phyloP scores from a whole-genome alignment of 2,113 vertebrate genomes.

The Struthio camelus region DNA sequence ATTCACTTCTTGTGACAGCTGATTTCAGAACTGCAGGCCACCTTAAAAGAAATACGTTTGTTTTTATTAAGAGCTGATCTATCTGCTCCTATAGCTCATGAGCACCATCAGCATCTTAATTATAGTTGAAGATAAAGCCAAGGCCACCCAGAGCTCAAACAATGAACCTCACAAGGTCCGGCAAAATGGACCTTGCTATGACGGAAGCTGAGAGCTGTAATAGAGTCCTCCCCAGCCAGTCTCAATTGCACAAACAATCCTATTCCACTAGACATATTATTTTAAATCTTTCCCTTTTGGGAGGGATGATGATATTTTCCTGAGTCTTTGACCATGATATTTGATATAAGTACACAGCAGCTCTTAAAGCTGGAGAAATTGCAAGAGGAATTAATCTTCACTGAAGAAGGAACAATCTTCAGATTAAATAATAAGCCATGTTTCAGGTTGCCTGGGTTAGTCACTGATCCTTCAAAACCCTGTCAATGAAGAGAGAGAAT shows the following conservation, averaged over 20 bases:
- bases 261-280: neutral
- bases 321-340: neutral
- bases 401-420: neutral
- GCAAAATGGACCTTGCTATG: neutral
- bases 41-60: neutral
- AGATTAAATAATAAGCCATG: neutral
- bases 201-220: neutral
- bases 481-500: neutral
- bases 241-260: neutral
- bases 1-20: neutral
- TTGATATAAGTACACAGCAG: neutral
- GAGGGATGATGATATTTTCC: neutral
- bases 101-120: neutral
- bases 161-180: neutral
- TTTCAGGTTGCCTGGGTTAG: neutral
- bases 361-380: neutral
- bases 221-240: neutral
- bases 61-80: neutral
- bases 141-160: neutral
- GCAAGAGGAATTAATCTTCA: neutral
- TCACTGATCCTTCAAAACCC: neutral
- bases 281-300: neutral
- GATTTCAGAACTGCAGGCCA: neutral
- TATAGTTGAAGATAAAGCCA: neutral
- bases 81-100: rapidly evolving